A percentile compares a stretch with the other conserved stretches of the same genome.
phyloP scores from a whole-genome alignment of 1,140 invertebrate genomes.

The Gyrodactylus bullatarudis region DNA sequence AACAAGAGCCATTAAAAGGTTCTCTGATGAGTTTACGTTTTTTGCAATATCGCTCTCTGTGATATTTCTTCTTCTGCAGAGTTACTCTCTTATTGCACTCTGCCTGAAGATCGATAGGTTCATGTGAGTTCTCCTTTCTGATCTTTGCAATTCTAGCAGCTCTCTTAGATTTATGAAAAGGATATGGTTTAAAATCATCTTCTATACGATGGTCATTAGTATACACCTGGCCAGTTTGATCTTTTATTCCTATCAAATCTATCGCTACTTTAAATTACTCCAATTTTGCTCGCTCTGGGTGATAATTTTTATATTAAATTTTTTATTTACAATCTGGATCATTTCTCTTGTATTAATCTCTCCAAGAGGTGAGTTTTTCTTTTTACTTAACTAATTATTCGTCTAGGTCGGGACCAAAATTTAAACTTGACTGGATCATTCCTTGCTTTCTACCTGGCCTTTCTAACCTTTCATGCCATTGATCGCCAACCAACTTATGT shows the following conservation, averaged over 20 bases:
- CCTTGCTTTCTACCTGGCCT: neutral
- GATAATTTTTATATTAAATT: neutral
- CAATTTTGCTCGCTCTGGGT: neutral
- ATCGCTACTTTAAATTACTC: neutral
- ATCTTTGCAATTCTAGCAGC: too few relatives aligned
- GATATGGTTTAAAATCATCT: too few relatives aligned
- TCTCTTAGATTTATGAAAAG: too few relatives aligned
- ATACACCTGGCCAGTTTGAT: neutral
- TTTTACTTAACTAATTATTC: neutral
- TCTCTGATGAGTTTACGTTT: neutral
- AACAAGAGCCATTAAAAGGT: neutral
- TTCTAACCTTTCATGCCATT: neutral
- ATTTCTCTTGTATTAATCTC: neutral
- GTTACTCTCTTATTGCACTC: neutral
- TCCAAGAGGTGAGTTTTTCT: too few relatives aligned
- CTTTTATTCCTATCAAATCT: neutral
- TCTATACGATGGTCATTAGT: too few relatives aligned
- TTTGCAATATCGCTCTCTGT: neutral
- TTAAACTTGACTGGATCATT: neutral
- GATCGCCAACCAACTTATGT: neutral
- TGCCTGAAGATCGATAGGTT: neutral
- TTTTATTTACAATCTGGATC: neutral
- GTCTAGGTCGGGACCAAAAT: too few relatives aligned
- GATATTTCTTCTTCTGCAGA: neutral
- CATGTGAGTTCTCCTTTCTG: neutral